These are phyloP conservation scores for Zosterops lateralis DNA, from an alignment of 2,113 vertebrate genomes.

Conservation along the genomic window DNA sequence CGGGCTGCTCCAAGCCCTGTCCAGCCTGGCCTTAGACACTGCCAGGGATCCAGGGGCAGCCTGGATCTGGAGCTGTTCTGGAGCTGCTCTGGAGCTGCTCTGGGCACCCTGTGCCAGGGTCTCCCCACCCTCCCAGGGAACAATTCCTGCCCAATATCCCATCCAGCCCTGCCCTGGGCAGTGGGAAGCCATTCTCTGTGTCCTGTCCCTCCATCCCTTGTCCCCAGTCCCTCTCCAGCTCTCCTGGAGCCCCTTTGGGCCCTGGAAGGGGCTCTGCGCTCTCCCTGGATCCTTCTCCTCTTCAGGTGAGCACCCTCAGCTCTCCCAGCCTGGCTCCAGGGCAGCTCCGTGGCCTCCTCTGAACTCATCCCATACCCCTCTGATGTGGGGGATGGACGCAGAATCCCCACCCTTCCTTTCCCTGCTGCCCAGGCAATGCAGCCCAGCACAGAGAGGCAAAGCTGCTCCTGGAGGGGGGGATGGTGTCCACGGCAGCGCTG, in stretches of 20 bases:
- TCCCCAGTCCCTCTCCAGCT: background rate
- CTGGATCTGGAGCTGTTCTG: background rate
- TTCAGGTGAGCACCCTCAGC: fast-evolving
- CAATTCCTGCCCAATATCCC: background rate
- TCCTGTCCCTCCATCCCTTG: background rate
- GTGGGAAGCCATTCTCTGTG: background rate
- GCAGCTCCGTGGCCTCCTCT: background rate
- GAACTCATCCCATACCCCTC: no score
- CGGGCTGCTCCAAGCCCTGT: fast-evolving
- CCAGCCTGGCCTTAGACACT: background rate
- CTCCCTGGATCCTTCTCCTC: background rate
- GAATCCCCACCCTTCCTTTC: background rate
- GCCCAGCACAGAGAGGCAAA: background rate
- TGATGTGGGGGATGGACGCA: background rate
- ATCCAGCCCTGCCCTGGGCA: background rate
- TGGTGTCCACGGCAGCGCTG: background rate
- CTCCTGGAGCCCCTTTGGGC: background rate
- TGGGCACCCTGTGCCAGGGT: background rate
- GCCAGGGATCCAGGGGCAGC: background rate
- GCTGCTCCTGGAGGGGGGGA: background rate
- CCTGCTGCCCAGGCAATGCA: background rate
- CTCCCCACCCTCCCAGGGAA: fast-evolving
- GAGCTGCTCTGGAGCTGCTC: background rate
- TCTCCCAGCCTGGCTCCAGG: background rate
- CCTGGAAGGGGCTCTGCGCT: background rate